A percentile compares a stretch with the other conserved stretches of the same genome.
Evolutionary conservation across 2,888 invertebrate species (phyloP).

Genomic region (Graphium colonna): DNA sequence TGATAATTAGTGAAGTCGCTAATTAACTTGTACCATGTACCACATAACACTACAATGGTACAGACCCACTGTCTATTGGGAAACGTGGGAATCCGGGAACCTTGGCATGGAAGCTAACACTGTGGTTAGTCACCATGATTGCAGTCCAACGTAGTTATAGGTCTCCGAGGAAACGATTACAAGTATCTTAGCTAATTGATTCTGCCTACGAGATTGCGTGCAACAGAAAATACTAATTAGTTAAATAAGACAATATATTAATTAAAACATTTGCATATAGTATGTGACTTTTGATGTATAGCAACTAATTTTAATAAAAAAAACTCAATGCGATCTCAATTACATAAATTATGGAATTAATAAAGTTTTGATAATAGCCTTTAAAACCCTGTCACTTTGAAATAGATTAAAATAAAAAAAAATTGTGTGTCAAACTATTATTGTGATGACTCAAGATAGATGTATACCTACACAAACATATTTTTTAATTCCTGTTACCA

Average conservation of each 20-base stretch:
- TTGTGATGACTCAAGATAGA: too few relatives aligned
- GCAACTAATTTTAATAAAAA: neutral
- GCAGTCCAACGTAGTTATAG: neutral
- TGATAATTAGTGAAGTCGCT: neutral
- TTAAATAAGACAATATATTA: neutral
- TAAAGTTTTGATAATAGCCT: neutral
- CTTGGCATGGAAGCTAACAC: conserved; percentile 14
- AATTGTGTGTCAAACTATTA: too few relatives aligned
- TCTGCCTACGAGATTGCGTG: neutral
- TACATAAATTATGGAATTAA: neutral
- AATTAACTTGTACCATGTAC: neutral
- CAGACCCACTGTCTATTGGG: neutral
- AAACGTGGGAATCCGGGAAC: conserved; percentile 12
- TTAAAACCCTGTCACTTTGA: too few relatives aligned
- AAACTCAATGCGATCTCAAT: neutral
- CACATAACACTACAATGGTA: neutral
- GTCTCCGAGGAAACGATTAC: neutral
- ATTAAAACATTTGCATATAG: neutral
- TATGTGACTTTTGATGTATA: neutral
- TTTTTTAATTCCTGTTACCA: too few relatives aligned
- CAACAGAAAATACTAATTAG: neutral
- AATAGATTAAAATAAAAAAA: too few relatives aligned
- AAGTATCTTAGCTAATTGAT: neutral
- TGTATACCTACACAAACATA: too few relatives aligned
- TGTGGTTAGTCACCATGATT: conserved; percentile 3